Percentiles rank a stretch among this genome's conserved stretches.
phyloP scores from a whole-genome alignment of 1,140 invertebrate species.

The Brachionus angularis region DNA sequence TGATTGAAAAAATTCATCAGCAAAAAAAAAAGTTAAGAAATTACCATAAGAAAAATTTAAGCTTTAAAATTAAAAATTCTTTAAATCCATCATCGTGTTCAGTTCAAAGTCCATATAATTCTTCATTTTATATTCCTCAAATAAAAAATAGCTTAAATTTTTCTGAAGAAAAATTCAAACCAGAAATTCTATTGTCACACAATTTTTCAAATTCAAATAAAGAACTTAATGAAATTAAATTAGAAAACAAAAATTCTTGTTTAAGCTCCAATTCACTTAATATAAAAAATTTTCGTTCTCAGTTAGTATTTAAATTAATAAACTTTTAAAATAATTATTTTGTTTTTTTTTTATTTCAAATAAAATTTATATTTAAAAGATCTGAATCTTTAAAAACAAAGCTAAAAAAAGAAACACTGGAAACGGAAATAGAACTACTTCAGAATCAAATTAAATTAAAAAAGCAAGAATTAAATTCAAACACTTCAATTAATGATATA shows the following conservation, averaged over 20 bases:
- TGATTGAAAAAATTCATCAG: slow-evolving; percentile 32
- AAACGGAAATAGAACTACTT: slow-evolving; percentile 11
- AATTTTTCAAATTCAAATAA: too few species aligned
- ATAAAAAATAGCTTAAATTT: too few species aligned
- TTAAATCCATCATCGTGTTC: background rate
- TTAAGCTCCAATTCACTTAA: background rate
- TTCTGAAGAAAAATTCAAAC: too few species aligned
- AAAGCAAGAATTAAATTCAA: background rate
- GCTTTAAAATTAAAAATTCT: background rate
- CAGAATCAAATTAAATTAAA: slow-evolving; percentile 8
- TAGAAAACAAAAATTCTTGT: background rate
- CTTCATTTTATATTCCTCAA: too few species aligned
- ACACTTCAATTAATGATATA: background rate
- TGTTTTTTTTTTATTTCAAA: background rate
- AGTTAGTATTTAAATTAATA: background rate
- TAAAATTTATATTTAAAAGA: slow-evolving; percentile 10
- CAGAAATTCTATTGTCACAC: too few species aligned
- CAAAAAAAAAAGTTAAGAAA: slow-evolving; percentile 25
- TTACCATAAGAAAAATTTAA: background rate
- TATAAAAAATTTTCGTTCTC: background rate
- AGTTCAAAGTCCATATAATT: too few species aligned
- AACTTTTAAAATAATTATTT: background rate
- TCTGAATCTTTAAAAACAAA: slow-evolving; percentile 3
- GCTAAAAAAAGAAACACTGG: slow-evolving; percentile 2
- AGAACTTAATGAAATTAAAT: background rate